A percentile compares a stretch with the other conserved stretches of the same genome.
phyloP scores from a whole-genome alignment of 1,140 invertebrate genomes.

The Agrilus planipennis region DNA sequence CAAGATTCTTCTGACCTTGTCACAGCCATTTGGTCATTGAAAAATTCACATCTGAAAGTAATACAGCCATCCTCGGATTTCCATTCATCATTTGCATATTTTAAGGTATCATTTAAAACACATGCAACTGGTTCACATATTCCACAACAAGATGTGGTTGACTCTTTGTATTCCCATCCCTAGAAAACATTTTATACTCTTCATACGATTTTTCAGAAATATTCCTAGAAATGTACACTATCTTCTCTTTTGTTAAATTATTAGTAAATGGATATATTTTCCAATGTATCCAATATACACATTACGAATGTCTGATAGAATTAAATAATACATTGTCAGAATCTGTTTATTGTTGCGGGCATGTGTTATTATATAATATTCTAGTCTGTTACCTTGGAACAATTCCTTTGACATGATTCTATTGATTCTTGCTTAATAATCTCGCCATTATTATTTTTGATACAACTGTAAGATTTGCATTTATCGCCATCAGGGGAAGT shows the following conservation, averaged over 20 bases:
- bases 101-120: constrained; percentile 43
- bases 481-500: constrained; percentile 38
- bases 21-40: constrained; percentile 39
- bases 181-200: constrained; percentile 14
- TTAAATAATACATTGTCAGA: too few relatives aligned
- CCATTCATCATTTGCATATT: constrained; percentile 44
- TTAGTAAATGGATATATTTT: too few relatives aligned
- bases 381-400: constrained; percentile 30
- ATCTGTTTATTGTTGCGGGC: too few relatives aligned
- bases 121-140: constrained; percentile 54
- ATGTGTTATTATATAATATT: too few relatives aligned
- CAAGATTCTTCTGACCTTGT: constrained; percentile 42
- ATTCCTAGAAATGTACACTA: not conserved
- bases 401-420: constrained; percentile 41
- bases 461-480: constrained; percentile 49
- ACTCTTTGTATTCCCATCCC: constrained; percentile 44
- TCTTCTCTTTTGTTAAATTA: too few relatives aligned
- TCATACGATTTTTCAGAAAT: not conserved
- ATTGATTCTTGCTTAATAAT: constrained; percentile 39
- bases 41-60: constrained; percentile 41
- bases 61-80: constrained; percentile 54
- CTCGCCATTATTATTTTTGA: constrained; percentile 35
- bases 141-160: constrained; percentile 52
- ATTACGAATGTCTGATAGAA: too few relatives aligned
- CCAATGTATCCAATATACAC: too few relatives aligned